Conservation (phyloP, 2,113 vertebrate genomes). For the Hoplias malabaricus region DNA sequence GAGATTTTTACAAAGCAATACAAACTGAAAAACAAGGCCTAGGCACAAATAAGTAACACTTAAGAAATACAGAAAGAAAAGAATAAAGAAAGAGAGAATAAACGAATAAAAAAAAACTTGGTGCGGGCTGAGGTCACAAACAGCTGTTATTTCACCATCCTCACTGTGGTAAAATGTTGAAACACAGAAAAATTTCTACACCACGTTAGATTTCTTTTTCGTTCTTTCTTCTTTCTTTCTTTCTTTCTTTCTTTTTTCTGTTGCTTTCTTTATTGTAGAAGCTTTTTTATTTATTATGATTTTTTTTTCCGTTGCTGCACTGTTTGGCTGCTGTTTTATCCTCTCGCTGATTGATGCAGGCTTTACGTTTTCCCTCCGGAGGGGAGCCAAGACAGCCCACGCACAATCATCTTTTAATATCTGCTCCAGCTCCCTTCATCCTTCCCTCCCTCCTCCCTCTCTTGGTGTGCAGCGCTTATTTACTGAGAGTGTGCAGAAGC, state of each 20-base stretch:
- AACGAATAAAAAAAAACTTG: neutral
- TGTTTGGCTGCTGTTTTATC: conserved; percentile 68
- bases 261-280: conserved; percentile 20
- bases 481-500: neutral
- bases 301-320: conserved; percentile 61
- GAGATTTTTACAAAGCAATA: neutral
- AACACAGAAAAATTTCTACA: conserved; percentile 72
- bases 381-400: conserved; percentile 66
- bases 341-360: conserved; percentile 67
- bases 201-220: conserved; percentile 9
- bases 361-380: conserved; percentile 68
- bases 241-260: neutral
- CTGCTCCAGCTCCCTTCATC: conserved; percentile 54
- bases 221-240: neutral
- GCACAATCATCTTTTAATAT: conserved; percentile 77
- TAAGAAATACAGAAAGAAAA: conserved; percentile 27
- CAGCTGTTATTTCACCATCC: conserved; percentile 69
- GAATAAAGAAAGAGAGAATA: neutral
- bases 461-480: neutral
- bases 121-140: conserved; percentile 62
- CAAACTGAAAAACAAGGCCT: neutral
- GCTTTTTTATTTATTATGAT: conserved; percentile 25
- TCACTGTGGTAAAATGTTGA: conserved; percentile 65
- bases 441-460: neutral
- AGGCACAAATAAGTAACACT: conserved; percentile 23